Evolutionary conservation across 2,888 invertebrate species (phyloP).

Genomic region (Oligia strigilis): DNA sequence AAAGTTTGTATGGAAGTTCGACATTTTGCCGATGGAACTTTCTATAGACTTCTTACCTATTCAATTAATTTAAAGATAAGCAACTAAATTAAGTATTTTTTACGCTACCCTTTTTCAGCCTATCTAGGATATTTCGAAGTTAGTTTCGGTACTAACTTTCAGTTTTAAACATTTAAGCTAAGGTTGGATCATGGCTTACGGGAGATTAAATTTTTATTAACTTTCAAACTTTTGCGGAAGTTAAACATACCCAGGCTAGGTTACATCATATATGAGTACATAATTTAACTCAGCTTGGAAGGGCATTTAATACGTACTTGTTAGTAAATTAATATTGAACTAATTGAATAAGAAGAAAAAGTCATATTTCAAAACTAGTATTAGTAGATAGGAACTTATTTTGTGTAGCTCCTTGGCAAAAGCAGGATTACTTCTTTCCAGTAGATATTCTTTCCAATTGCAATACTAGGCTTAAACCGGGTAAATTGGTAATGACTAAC

Average conservation of each 20-base stretch:
- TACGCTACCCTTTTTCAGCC: neutral
- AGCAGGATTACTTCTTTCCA: neutral
- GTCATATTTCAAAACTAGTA: neutral
- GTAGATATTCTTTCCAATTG: neutral
- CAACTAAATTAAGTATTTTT: neutral
- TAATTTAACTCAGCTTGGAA: neutral
- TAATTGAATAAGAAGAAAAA: neutral
- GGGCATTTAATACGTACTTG: neutral
- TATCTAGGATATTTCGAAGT: conserved; percentile 6
- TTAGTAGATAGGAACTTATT: neutral
- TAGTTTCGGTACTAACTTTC: conserved; percentile 25
- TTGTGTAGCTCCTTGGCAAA: neutral
- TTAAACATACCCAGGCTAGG: neutral
- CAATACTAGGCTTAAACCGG: neutral
- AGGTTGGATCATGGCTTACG: conserved; percentile 26
- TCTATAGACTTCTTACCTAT: neutral
- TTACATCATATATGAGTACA: neutral
- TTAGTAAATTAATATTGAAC: neutral
- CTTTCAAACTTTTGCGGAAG: conserved; percentile 23
- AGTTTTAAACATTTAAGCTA: conserved; percentile 22
- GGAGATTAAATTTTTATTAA: conserved; percentile 39
- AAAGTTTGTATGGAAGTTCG: neutral
- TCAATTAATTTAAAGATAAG: neutral
- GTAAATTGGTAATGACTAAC: neutral
- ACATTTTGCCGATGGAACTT: neutral